phyloP scores from a whole-genome alignment of 2,888 invertebrate genomes.

The Drosophila testacea region DNA sequence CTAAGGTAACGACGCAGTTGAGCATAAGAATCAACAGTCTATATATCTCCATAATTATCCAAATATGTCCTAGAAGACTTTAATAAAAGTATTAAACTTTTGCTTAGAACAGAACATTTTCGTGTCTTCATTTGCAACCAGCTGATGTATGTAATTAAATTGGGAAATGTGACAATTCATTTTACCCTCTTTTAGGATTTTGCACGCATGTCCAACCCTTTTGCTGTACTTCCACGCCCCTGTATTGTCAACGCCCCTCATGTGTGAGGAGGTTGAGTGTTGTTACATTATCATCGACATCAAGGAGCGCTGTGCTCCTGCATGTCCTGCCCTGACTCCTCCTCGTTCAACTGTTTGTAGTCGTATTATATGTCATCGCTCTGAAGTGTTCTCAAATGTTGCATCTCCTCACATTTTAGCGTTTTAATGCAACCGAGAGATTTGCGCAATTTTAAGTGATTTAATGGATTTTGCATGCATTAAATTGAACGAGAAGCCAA shows the following conservation, averaged over 20 bases:
- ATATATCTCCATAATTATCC: neutral
- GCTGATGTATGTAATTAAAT: constrained; percentile 81
- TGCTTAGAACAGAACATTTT: constrained; percentile 7
- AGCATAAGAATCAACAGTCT: too few species aligned
- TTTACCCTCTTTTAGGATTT: constrained; percentile 41
- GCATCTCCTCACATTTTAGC: constrained; percentile 33
- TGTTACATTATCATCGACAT: constrained; percentile 78
- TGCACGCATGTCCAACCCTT: constrained; percentile 69
- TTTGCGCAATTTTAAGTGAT: constrained; percentile 67
- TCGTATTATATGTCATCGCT: constrained; percentile 77
- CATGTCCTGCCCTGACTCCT: constrained; percentile 53
- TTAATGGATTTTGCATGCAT: constrained; percentile 81
- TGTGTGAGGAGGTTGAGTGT: constrained; percentile 59
- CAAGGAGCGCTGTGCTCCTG: constrained; percentile 39
- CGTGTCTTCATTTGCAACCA: constrained; percentile 69
- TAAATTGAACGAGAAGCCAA: constrained; percentile 54
- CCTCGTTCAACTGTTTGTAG: constrained; percentile 68
- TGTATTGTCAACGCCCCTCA: constrained; percentile 13
- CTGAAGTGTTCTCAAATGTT: constrained; percentile 73
- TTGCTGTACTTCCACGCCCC: constrained; percentile 38
- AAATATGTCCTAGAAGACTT: neutral
- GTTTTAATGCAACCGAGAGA: constrained; percentile 48
- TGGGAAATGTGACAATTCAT: constrained; percentile 78
- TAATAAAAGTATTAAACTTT: neutral
- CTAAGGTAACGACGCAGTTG: too few species aligned